A percentile compares a stretch with the other conserved stretches of the same genome.
Conservation (phyloP, 2,888 invertebrate genomes). For the Aproaerema taeniolella region DNA sequence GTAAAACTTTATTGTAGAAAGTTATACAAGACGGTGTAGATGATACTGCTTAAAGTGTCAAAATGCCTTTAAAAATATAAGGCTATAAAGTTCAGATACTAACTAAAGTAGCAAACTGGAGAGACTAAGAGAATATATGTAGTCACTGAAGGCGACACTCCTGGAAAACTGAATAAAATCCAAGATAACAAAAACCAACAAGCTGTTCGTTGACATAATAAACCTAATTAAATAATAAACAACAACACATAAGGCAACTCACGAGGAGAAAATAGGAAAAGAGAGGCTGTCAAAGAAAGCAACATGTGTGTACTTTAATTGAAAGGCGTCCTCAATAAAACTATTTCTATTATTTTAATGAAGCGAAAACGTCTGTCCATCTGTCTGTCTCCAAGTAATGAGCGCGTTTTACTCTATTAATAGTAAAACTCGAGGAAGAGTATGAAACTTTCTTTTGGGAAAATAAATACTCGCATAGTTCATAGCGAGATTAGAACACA, state of each 20-base stretch:
- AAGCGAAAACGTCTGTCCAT: conserved; percentile 20
- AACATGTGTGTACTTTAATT: conserved; percentile 23
- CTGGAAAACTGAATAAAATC: no score
- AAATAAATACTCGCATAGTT: not conserved
- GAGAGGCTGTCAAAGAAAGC: conserved; percentile 20
- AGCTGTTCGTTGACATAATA: conserved; percentile 12
- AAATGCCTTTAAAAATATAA: no score
- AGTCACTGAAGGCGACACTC: no score
- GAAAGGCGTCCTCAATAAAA: conserved; percentile 23
- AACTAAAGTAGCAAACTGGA: no score
- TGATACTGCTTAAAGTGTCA: no score
- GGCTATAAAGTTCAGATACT: no score
- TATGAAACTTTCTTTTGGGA: conserved; percentile 5
- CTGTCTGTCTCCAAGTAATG: conserved; percentile 9
- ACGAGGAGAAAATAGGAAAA: conserved; percentile 23
- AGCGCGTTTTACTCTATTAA: conserved; percentile 3
- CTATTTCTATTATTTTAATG: conserved; percentile 25
- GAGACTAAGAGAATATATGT: no score
- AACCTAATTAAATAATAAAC: conserved; percentile 12
- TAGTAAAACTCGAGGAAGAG: conserved; percentile 8
- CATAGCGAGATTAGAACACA: not conserved
- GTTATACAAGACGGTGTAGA: no score
- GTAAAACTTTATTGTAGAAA: conserved; percentile 2
- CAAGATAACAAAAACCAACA: conserved; percentile 12
- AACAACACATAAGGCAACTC: no score